Conservation (phyloP, 2,888 invertebrate species). For the Mechanitis mazaeus region DNA sequence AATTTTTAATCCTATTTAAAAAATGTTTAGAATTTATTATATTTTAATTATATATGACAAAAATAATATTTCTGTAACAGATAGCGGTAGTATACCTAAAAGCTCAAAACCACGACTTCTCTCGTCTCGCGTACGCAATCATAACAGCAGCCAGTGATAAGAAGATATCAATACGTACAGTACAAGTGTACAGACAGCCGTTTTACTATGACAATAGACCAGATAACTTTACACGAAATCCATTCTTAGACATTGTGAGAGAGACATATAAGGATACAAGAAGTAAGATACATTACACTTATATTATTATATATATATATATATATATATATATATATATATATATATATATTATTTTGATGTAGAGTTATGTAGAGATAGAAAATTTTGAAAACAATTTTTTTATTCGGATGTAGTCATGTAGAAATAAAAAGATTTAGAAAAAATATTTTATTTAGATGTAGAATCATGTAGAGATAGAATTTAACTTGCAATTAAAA, state of each 20-base stretch:
- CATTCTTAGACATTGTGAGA: slow-evolving; percentile 88
- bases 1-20: too few species aligned
- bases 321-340: not conserved
- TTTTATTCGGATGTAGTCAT: not conserved
- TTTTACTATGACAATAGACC: slow-evolving; percentile 80
- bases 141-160: slow-evolving; percentile 82
- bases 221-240: slow-evolving; percentile 89
- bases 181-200: slow-evolving; percentile 61
- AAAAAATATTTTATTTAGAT: too few species aligned
- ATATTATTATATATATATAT: not conserved
- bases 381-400: too few species aligned
- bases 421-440: too few species aligned
- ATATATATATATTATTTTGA: not conserved
- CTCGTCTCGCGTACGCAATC: slow-evolving; percentile 87
- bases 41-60: not conserved
- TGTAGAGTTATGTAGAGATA: not conserved
- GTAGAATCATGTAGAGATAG: too few species aligned
- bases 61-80: slow-evolving; percentile 53
- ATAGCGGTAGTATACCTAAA: slow-evolving; percentile 90
- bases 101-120: slow-evolving; percentile 84
- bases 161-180: slow-evolving; percentile 82
- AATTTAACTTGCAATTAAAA: too few species aligned
- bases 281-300: slow-evolving; percentile 78
- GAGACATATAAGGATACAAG: slow-evolving; percentile 90
- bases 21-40: too few species aligned